Evolutionary conservation across 1,140 invertebrate genomes (phyloP), one percentile per base, ranked within the genome.

Genomic region (Magallana angulata): DNA sequence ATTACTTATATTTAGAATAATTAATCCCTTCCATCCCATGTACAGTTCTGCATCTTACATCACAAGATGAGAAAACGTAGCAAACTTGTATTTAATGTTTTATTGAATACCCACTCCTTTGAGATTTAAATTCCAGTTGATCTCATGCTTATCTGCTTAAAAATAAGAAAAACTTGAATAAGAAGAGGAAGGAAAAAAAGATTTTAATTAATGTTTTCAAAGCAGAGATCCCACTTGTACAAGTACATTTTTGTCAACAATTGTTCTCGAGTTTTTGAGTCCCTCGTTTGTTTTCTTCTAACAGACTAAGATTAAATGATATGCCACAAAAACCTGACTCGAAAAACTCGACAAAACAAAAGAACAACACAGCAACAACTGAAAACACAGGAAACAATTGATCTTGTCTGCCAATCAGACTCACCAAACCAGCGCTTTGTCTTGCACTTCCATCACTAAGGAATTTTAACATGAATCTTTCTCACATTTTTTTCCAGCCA

Each of bases 401-500:
- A 76, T 76, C 68, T 76, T 76, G 68, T 76, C 68, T 76, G 68
- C 68, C 68, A 76, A 18, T 76, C 68, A 76, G 11, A 11, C 36
- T 30, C 24, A 11, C 36, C 30, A 76, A 76, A 76, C 24, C 36
- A 11, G 9, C 11, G 68, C 9, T 76, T 30, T 76, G 68, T 76
- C 68, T 76, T 76, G 36, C 68, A 12, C 68, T 30, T 18, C 24
- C 68, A 76, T 76, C 68, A 76, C 68, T 76, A 30, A 30, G 68
- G 68, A 76, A 76, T 76, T 76, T 76, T 76, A 76, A 76, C 68
- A 76, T 76, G 68, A 76, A 76, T 76, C 68, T 76, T 76, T 76
- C 68, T 24, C 18, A 76, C 24, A 76, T 76, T 76, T 76, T 76
- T 76, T 76, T 76, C 36, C 68, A 30, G 24, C 68, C 24, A 76